A percentile compares a stretch with the other conserved stretches of the same genome.
Evolutionary conservation across 2,888 invertebrate genomes (phyloP).

Genomic region (Teinopalpus imperialis): DNA sequence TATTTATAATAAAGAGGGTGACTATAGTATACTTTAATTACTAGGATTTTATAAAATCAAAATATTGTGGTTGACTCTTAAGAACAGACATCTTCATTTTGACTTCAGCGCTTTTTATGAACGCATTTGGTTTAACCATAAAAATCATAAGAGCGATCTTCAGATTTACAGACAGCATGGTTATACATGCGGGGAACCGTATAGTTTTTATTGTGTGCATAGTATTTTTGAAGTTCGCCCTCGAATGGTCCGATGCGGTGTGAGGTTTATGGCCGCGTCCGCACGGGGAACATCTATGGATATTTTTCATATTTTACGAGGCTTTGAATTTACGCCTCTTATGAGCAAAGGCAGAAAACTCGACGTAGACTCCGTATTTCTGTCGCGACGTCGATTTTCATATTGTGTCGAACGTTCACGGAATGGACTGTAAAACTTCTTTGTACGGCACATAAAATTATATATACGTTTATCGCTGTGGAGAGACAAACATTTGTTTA

Average conservation of each 20-base stretch:
- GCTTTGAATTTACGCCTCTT: slow-evolving; percentile 68
- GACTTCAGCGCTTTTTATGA: slow-evolving; percentile 15
- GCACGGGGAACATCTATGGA: slow-evolving; percentile 43
- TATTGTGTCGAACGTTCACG: slow-evolving; percentile 34
- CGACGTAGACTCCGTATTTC: slow-evolving; percentile 38
- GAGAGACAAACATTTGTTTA: slow-evolving; percentile 20
- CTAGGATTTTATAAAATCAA: slow-evolving; percentile 1
- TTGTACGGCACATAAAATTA: slow-evolving; percentile 23
- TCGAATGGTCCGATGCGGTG: slow-evolving; percentile 45
- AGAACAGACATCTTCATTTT: slow-evolving; percentile 18
- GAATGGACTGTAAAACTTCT: slow-evolving; percentile 42
- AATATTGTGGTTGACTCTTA: slow-evolving; percentile 4
- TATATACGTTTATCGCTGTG: slow-evolving; percentile 1
- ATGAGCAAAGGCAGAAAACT: slow-evolving; percentile 47
- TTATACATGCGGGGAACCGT: slow-evolving; percentile 14
- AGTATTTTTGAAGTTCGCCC: slow-evolving; percentile 37
- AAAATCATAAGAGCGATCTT: slow-evolving; percentile 22
- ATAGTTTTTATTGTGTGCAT: slow-evolving; percentile 33
- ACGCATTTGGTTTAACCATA: slow-evolving; percentile 23
- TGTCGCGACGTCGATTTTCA: slow-evolving; percentile 40
- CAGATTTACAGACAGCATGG: slow-evolving; percentile 20
- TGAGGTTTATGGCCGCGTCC: slow-evolving; percentile 55
- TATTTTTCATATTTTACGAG: slow-evolving; percentile 77
- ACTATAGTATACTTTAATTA: no score
- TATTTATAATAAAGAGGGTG: no score